phyloP scores from a whole-genome alignment of 2,113 vertebrate genomes.

The Colinus virginianus region DNA sequence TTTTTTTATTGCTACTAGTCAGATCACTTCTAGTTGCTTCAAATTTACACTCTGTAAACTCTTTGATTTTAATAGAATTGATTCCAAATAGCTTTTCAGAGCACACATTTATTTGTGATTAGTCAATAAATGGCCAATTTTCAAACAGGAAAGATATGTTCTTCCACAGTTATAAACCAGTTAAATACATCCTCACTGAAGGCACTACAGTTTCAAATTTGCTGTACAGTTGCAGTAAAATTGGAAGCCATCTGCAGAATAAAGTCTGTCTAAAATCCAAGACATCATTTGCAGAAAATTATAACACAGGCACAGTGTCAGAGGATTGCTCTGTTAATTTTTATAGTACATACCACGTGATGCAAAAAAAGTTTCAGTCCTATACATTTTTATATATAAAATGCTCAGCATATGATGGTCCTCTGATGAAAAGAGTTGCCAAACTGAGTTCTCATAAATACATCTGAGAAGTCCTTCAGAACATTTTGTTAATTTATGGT shows the following conservation, averaged over 20 bases:
- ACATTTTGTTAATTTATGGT: background rate
- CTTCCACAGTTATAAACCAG: conserved; percentile 7
- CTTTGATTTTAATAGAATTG: conserved; percentile 62
- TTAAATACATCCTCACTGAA: conserved; percentile 14
- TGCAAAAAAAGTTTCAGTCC: background rate
- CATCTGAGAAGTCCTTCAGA: background rate
- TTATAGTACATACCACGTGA: background rate
- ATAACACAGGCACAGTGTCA: background rate
- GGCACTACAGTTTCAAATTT: background rate
- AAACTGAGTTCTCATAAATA: conserved; percentile 6
- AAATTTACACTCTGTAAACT: background rate
- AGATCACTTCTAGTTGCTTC: background rate
- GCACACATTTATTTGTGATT: conserved; percentile 13
- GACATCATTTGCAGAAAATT: conserved; percentile 3
- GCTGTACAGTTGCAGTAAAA: background rate
- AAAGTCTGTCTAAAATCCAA: conserved; percentile 16
- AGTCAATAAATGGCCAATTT: background rate
- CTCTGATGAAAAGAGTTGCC: background rate
- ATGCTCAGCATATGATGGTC: background rate
- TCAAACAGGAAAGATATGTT: background rate
- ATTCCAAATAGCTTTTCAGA: conserved; percentile 16
- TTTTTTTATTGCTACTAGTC: conserved; percentile 31
- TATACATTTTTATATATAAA: background rate
- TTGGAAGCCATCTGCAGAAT: background rate
- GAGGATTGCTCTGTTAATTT: background rate